A percentile compares a stretch with the other conserved stretches of the same genome.
These are phyloP conservation scores for Agonopterix heracliana DNA, from an alignment of 2,888 invertebrate genomes.

Conservation along the genomic window DNA sequence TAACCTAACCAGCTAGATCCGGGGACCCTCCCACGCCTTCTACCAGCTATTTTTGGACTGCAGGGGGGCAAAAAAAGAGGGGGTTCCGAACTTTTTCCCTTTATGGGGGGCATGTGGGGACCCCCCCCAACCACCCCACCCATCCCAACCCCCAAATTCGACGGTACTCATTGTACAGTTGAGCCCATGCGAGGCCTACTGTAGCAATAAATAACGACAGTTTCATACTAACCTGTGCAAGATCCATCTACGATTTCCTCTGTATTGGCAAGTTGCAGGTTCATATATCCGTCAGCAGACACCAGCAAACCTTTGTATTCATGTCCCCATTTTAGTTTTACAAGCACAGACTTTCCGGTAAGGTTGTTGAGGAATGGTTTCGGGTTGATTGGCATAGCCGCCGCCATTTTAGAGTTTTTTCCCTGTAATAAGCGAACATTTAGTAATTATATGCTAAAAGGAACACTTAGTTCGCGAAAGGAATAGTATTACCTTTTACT, in stretches of 20 bases:
- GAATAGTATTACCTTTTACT: not conserved
- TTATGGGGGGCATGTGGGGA: too few species aligned
- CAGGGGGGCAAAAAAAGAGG: too few species aligned
- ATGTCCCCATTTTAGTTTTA: constrained; percentile 99
- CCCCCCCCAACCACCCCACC: too few species aligned
- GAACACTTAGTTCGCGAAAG: not conserved
- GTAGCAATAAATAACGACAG: too few species aligned
- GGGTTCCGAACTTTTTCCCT: too few species aligned
- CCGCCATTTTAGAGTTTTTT: constrained; percentile 76
- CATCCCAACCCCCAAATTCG: too few species aligned
- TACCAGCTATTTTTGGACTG: too few species aligned
- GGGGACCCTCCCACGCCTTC: too few species aligned
- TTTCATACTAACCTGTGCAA: constrained; percentile 81
- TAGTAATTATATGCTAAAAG: not conserved
- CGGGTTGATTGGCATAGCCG: constrained; percentile 97
- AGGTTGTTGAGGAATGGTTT: constrained; percentile 99
- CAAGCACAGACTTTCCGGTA: constrained; percentile 98
- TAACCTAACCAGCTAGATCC: too few species aligned
- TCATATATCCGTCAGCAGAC: constrained; percentile 99
- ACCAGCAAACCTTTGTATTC: constrained; percentile 99
- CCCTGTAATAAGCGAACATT: constrained; percentile 13
- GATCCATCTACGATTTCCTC: constrained; percentile 97
- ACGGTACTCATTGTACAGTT: too few species aligned
- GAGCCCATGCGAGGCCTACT: too few species aligned
- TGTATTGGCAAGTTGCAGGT: constrained; percentile 97